Conservation (phyloP, 2,888 invertebrate species). For the Kuschelorhynchus macadamiae region DNA sequence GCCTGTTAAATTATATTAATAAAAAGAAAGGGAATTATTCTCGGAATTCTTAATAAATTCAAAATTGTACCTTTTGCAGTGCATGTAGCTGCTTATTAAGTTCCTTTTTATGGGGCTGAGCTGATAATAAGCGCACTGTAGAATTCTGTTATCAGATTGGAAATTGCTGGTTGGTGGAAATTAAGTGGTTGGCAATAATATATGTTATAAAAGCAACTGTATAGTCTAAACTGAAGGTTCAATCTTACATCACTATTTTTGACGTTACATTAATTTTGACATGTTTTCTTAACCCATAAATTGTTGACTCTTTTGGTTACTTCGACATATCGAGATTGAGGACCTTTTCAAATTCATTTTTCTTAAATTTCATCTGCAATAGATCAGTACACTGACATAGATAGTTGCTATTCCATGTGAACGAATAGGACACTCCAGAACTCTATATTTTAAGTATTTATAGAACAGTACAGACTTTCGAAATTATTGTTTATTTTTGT, state of each 20-base stretch:
- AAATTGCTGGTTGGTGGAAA: slow-evolving; percentile 69
- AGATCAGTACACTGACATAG: too few relatives aligned
- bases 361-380: too few relatives aligned
- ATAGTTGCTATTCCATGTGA: too few relatives aligned
- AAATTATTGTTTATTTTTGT: too few relatives aligned
- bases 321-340: too few relatives aligned
- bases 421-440: too few relatives aligned
- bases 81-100: slow-evolving; percentile 64
- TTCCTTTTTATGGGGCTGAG: slow-evolving; percentile 60
- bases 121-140: slow-evolving; percentile 61
- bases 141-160: slow-evolving; percentile 69
- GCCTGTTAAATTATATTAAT: slow-evolving; percentile 68
- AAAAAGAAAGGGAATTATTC: slow-evolving; percentile 64
- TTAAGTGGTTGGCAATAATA: slow-evolving; percentile 66
- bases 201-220: slow-evolving; percentile 64
- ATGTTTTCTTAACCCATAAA: too few relatives aligned
- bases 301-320: too few relatives aligned
- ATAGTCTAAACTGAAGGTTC: slow-evolving; percentile 58
- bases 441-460: too few relatives aligned
- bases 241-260: slow-evolving; percentile 25
- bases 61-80: slow-evolving; percentile 66
- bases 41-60: slow-evolving; percentile 68
- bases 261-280: neutral
- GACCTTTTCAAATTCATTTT: too few relatives aligned
- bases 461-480: too few relatives aligned